These are phyloP conservation scores for Parascotia fuliginaria DNA, from an alignment of 2,888 invertebrate genomes.

Conservation along the genomic window DNA sequence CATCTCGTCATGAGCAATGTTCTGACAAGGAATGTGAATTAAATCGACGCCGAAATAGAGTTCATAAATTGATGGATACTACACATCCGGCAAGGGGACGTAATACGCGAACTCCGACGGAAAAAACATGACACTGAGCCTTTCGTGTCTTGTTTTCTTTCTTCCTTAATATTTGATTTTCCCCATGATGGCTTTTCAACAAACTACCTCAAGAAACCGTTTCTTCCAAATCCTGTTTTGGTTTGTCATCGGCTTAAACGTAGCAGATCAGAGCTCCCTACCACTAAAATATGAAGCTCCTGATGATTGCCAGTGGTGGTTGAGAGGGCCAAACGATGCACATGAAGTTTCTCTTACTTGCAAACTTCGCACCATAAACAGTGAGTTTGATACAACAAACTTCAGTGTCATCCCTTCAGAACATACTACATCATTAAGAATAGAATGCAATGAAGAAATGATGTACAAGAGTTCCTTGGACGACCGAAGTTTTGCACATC, in stretches of 20 bases:
- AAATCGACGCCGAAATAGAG: conserved; percentile 68
- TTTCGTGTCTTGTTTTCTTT: conserved; percentile 79
- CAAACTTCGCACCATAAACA: conserved; percentile 93
- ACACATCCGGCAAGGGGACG: conserved; percentile 79
- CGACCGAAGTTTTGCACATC: conserved; percentile 91
- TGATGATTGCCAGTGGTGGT: conserved; percentile 94
- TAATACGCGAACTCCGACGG: conserved; percentile 79
- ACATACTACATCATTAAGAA: conserved; percentile 91
- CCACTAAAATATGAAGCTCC: conserved; percentile 91
- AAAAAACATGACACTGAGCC: conserved; percentile 85
- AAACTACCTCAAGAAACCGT: conserved; percentile 65
- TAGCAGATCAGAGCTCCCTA: conserved; percentile 80
- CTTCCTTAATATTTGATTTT: conserved; percentile 82
- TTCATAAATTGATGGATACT: conserved; percentile 83
- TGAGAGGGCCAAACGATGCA: conserved; percentile 86
- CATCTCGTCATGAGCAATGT: conserved; percentile 61
- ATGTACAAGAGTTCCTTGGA: conserved; percentile 92
- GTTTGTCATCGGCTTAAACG: conserved; percentile 74
- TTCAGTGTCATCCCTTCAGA: conserved; percentile 94
- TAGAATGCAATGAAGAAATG: conserved; percentile 92
- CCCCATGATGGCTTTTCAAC: conserved; percentile 74
- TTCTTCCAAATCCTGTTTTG: conserved; percentile 75
- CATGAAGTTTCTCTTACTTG: conserved; percentile 92
- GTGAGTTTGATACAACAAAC: conserved; percentile 95
- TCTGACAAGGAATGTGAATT: conserved; percentile 67